Evolutionary conservation across 1,140 invertebrate genomes (phyloP).

Genomic region (Stratiolaelaps scimitus): DNA sequence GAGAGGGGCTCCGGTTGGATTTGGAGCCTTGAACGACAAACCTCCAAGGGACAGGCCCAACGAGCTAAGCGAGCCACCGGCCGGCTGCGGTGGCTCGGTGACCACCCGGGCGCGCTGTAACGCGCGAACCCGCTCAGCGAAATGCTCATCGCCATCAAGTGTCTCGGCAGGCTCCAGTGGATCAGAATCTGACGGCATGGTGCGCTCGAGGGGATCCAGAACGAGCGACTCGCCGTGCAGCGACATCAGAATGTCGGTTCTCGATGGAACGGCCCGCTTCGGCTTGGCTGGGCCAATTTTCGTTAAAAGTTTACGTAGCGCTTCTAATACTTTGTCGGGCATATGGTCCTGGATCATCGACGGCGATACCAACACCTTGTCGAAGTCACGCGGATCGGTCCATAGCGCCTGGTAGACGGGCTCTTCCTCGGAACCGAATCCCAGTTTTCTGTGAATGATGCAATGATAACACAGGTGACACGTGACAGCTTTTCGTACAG

Average conservation of each 20-base stretch:
- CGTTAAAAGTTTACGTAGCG: conserved; percentile 51
- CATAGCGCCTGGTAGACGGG: conserved; percentile 79
- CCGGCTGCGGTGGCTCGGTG: conserved; percentile 18
- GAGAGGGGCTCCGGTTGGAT: conserved; percentile 50
- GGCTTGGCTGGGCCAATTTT: conserved; percentile 24
- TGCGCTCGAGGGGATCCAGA: neutral
- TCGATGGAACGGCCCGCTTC: conserved; percentile 17
- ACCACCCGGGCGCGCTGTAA: neutral
- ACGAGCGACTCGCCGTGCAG: conserved; percentile 4
- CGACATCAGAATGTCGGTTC: conserved; percentile 15
- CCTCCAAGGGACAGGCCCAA: conserved; percentile 47
- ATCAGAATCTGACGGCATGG: no score
- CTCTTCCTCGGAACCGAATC: conserved; percentile 50
- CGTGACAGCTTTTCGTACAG: no score
- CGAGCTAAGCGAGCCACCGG: conserved; percentile 29
- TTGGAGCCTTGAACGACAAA: conserved; percentile 35
- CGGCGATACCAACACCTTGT: conserved; percentile 78
- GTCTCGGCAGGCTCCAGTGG: neutral
- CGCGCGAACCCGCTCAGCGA: conserved; percentile 17
- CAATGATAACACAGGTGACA: no score
- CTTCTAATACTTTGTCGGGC: conserved; percentile 74
- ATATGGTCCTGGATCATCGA: conserved; percentile 87
- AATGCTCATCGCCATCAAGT: conserved; percentile 26
- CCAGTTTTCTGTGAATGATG: conserved; percentile 33
- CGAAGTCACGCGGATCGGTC: conserved; percentile 72